Evolutionary conservation across 1,140 invertebrate species (phyloP), one percentile per base, ranked within the genome.

Genomic region (Dreissena polymorpha): DNA sequence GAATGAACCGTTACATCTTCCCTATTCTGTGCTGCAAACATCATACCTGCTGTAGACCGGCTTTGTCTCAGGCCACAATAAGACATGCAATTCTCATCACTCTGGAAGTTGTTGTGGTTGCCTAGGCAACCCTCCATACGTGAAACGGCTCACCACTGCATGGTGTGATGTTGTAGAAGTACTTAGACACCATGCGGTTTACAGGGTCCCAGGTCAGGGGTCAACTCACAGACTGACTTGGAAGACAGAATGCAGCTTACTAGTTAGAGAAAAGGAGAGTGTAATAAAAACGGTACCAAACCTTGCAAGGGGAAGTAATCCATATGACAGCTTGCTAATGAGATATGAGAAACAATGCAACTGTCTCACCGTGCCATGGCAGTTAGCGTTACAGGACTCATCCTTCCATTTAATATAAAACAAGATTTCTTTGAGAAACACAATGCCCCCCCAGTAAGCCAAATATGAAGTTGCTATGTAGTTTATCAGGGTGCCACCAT

Each of bases 111-210:
- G 67, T 87, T 87, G 55, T 85, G 74, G 71, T 87, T 87, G 14
- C 86, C 86, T 21, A 81, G 79, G 60, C 86, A 87, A 83, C 86
- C 86, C n/a, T 29, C 83, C 83, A 69, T 82, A 87, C 10, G 71
- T 79, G 50, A 87, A n/a, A 87, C 6, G 78, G 49, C 50, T 87
- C 83, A 75, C n/a, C 86, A 87, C 50, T 82, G 60, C 51, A 63
- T 23, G 1, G 74, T 71, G 16, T 60, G 0, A 76, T 74, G 27
- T 86, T 83, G 69, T 83, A 86, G 53, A 71, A 75, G 57, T 75
- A 85, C 63, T 83, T 85, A 18, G 71, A 64, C 23, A 83, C 70
- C 60, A 70, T 68, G 18, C 83, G 53, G 14, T 57, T n/a, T 53
- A 76, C 86, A 86, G 7, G 74, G 69, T 51, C 86, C 86, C 8